phyloP scores from a whole-genome alignment of 2,113 vertebrate genomes.

The Bagarius yarrelli region DNA sequence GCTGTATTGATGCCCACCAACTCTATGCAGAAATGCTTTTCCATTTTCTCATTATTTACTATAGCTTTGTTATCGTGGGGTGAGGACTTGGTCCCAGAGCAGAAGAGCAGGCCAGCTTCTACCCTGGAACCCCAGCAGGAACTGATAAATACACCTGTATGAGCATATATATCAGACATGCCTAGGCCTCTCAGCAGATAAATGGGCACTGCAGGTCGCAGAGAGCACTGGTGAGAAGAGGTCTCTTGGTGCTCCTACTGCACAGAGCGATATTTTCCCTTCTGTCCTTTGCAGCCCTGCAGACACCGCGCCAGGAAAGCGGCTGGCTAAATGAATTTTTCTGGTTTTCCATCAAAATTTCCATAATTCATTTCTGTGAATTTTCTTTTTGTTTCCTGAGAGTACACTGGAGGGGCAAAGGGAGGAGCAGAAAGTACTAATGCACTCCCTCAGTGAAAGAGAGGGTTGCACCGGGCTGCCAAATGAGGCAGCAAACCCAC shows the following conservation, averaged over 20 bases:
- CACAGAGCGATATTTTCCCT: slow-evolving; percentile 72
- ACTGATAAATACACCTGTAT: slow-evolving; percentile 78
- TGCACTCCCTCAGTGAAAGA: slow-evolving; percentile 65
- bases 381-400: slow-evolving; percentile 66
- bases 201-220: slow-evolving; percentile 66
- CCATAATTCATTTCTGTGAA: slow-evolving; percentile 80
- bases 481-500: slow-evolving; percentile 52
- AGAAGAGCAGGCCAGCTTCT: slow-evolving; percentile 50
- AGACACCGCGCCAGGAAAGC: slow-evolving; percentile 68
- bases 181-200: slow-evolving; percentile 74
- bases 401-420: slow-evolving; percentile 69
- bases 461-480: slow-evolving; percentile 64
- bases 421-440: slow-evolving; percentile 69
- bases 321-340: slow-evolving; percentile 69
- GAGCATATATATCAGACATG: slow-evolving; percentile 73
- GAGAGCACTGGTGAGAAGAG: slow-evolving; percentile 62
- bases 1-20: slow-evolving; percentile 61
- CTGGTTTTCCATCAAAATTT: slow-evolving; percentile 80
- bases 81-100: slow-evolving; percentile 18
- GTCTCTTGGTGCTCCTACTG: slow-evolving; percentile 69
- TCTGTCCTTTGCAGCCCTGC: slow-evolving; percentile 67
- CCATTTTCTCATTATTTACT: slow-evolving; percentile 16
- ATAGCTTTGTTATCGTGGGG: slow-evolving; percentile 9
- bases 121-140: slow-evolving; percentile 55
- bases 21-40: neutral